A percentile compares a stretch with the other conserved stretches of the same genome.
These are phyloP conservation scores for Oedothorax gibbosus DNA, from an alignment of 1,140 invertebrate species.

Conservation along the genomic window DNA sequence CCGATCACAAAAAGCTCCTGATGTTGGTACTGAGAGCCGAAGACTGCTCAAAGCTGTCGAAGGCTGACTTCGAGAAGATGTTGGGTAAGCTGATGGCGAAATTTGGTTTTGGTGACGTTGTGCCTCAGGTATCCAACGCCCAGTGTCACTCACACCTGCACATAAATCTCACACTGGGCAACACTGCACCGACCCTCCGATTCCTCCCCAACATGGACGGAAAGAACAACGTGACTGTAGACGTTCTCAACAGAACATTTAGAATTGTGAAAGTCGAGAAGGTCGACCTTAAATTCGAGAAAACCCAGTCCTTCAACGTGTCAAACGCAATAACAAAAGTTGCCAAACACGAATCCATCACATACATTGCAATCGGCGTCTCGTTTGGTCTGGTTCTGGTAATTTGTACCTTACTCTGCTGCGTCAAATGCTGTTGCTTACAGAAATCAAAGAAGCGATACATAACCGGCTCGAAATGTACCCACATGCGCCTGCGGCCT, in stretches of 20 bases:
- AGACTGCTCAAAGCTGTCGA: conserved; percentile 46
- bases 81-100: conserved; percentile 41
- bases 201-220: conserved; percentile 45
- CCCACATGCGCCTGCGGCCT: conserved; percentile 50
- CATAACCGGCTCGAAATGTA: not conserved
- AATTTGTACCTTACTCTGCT: conserved; percentile 24
- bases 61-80: conserved; percentile 52
- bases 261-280: conserved; percentile 50
- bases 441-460: conserved; percentile 32
- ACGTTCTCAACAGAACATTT: conserved; percentile 50
- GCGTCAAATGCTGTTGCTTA: conserved; percentile 44
- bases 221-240: conserved; percentile 40
- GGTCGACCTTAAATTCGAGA: conserved; percentile 43
- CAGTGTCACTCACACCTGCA: conserved; percentile 47
- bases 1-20: conserved; percentile 49
- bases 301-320: conserved; percentile 32
- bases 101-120: conserved; percentile 36
- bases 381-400: conserved; percentile 40
- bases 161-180: conserved; percentile 42
- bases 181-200: conserved; percentile 21
- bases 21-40: conserved; percentile 49
- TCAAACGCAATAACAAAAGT: conserved; percentile 33
- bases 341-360: conserved; percentile 40
- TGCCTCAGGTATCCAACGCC: conserved; percentile 48
- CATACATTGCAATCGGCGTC: conserved; percentile 36